Evolutionary conservation across 1,140 invertebrate species (phyloP), one percentile per base, ranked within the genome.

Genomic region (Dysdera silvatica): DNA sequence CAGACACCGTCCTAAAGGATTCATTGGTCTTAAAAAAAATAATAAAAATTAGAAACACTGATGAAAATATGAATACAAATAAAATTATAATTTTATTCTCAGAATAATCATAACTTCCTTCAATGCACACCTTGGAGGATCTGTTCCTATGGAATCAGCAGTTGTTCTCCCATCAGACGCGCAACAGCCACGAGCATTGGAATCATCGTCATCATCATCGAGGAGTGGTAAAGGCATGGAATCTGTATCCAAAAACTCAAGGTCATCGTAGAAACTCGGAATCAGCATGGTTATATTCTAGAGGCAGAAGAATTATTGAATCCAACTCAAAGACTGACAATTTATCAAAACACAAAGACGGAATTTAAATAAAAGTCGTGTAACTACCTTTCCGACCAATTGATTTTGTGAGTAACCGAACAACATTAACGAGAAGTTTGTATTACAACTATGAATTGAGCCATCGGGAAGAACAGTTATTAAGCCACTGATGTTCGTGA

Each of bases 401-500:
- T 84, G 81, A 0, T 76, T 73, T 66, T 81, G 78, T 0, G 78
- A 70, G 70, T 84, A 85, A 8, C 84, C 84, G 71, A 85, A 84
- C 16, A 84, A 80, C 29, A 85, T 72, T 70, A 81, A 79, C 0
- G 83, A 79, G 69, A 86, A 85, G 69, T 84, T 82, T 66, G 84
- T 80, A 71, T 86, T 86, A 64, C 83, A 83, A 14, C 81, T 82
- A 16, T 82, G 80, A 53, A 86, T 82, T n/a, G 77, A 76, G 6
- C 81, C 82, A 61, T 78, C 74, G 10, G 83, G 81, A 57, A 82
- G 79, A 2, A 85, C 77, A 12, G 84, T 83, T 20, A 86, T 78
- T n/a, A 86, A 73, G 14, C 84, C 84, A 71, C 82, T 85, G 48
- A 86, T 82, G 69, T 84, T 85, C 65, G 82, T 81, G 67, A 83